phyloP scores from a whole-genome alignment of 2,888 invertebrate species.

The Clepsis dumicolana region DNA sequence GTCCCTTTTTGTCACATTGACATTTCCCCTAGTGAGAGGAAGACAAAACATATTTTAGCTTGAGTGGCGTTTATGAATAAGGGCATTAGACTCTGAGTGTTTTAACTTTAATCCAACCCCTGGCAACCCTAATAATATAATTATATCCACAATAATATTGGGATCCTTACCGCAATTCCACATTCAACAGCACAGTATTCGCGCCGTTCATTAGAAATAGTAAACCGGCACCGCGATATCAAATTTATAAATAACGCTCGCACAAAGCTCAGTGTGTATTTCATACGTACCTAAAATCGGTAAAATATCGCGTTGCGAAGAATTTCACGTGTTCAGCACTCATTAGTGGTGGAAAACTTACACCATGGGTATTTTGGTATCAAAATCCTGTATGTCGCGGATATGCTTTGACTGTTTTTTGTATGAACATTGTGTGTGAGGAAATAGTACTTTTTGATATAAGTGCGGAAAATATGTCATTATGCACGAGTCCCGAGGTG shows the following conservation, averaged over 20 bases:
- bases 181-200: constrained; percentile 21
- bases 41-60: no score
- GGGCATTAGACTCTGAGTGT: no score
- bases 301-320: constrained; percentile 37
- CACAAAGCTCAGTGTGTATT: constrained; percentile 24
- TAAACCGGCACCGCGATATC: constrained; percentile 73
- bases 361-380: background rate
- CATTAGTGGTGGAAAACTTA: constrained; percentile 20
- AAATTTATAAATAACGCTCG: constrained; percentile 62
- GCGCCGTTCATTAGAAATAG: constrained; percentile 75
- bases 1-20: no score
- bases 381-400: background rate
- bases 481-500: no score
- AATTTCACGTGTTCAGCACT: constrained; percentile 29
- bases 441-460: no score
- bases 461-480: no score
- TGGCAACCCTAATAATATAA: no score
- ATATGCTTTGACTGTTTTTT: background rate
- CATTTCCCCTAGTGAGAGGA: no score
- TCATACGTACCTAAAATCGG: constrained; percentile 39
- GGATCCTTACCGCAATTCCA: constrained; percentile 21
- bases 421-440: no score
- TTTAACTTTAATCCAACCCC: background rate
- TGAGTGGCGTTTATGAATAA: no score
- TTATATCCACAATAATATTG: background rate